phyloP scores from a whole-genome alignment of 2,113 vertebrate species.

The Piliocolobus tephrosceles region DNA sequence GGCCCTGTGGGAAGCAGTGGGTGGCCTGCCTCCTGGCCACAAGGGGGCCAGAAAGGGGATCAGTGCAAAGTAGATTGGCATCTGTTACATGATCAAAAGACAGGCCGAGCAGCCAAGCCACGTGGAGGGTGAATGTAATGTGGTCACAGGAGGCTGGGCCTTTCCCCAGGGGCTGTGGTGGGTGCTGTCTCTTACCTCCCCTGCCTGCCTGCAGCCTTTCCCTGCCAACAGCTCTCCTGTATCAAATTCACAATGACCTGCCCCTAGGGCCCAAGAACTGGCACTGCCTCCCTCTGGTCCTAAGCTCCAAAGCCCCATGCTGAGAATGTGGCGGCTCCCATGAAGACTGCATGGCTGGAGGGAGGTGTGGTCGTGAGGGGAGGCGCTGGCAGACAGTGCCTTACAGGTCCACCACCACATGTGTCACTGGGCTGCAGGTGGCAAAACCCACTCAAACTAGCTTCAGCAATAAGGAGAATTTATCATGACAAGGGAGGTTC shows the following conservation, averaged over 20 bases:
- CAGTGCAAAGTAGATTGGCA: neutral
- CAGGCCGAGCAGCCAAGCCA: neutral
- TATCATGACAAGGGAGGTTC: neutral
- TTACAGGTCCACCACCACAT: neutral
- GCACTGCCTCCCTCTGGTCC: neutral
- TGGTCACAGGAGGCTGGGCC: neutral
- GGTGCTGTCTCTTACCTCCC: neutral
- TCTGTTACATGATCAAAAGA: neutral
- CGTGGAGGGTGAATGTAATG: fast-evolving
- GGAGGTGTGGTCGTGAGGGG: neutral
- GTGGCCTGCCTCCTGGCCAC: neutral
- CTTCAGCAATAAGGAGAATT: neutral
- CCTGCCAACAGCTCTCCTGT: neutral
- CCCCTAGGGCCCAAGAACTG: neutral
- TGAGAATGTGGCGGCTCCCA: neutral
- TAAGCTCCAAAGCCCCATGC: neutral
- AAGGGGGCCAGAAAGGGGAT: neutral
- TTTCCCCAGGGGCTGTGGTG: fast-evolving
- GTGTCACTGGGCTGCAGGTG: neutral
- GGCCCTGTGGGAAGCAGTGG: neutral
- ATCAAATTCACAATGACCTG: no score
- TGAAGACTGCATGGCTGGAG: neutral
- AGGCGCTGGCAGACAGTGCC: neutral
- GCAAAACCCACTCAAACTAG: neutral
- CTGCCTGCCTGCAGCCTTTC: neutral